Conservation (phyloP, 2,888 invertebrate genomes). For the Cheilosia scutellata region DNA sequence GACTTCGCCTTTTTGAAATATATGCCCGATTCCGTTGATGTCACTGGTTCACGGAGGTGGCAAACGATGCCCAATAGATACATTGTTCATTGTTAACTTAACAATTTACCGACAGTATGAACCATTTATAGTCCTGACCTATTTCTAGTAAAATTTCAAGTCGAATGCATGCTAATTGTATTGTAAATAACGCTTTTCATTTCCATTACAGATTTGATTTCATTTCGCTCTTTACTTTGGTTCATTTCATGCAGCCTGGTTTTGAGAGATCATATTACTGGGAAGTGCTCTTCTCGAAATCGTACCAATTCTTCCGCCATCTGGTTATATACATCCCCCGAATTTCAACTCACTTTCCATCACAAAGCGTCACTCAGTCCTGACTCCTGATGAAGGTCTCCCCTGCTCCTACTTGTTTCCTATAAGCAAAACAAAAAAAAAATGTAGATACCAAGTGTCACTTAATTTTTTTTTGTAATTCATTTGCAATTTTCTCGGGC, state of each 20-base stretch:
- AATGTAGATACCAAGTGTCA: constrained; percentile 29
- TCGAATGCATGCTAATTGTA: too few relatives aligned
- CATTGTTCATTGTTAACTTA: too few relatives aligned
- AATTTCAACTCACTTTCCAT: constrained; percentile 36
- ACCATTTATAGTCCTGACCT: too few relatives aligned
- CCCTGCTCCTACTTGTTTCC: neutral
- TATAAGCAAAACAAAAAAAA: too few relatives aligned
- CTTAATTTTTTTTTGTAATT: constrained; percentile 60
- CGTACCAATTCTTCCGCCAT: neutral
- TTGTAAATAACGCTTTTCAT: too few relatives aligned
- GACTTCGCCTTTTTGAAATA: too few relatives aligned
- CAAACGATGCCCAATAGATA: too few relatives aligned
- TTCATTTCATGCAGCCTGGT: constrained; percentile 38
- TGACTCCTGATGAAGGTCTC: neutral
- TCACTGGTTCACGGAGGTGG: too few relatives aligned
- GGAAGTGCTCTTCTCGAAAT: neutral
- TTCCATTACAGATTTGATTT: constrained; percentile 11
- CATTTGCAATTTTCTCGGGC: constrained; percentile 51
- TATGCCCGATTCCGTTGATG: too few relatives aligned
- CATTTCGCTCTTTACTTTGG: neutral
- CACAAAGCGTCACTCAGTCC: neutral
- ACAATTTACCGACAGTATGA: too few relatives aligned
- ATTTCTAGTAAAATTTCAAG: too few relatives aligned
- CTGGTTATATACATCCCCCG: neutral
- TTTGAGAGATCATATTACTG: constrained; percentile 44